These are phyloP conservation scores for Takifugu flavidus DNA, from an alignment of 2,113 vertebrate genomes.

Conservation along the genomic window DNA sequence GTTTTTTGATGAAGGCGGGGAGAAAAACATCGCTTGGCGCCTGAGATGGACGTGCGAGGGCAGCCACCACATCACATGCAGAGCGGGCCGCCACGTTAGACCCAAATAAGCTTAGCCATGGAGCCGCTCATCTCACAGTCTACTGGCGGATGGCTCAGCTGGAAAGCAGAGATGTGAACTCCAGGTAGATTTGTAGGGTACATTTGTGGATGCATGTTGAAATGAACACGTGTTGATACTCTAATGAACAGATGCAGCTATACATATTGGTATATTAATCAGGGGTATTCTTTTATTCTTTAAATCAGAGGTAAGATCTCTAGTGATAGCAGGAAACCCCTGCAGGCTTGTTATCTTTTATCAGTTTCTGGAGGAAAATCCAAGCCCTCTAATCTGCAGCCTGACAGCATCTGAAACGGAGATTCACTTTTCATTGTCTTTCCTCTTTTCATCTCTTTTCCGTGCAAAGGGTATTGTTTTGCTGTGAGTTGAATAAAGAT, in stretches of 20 bases:
- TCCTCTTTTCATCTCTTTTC: not conserved
- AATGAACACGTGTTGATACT: slow-evolving; percentile 10
- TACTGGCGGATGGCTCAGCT: slow-evolving; percentile 54
- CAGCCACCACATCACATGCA: slow-evolving; percentile 55
- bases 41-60: slow-evolving; percentile 49
- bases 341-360: slow-evolving; percentile 17
- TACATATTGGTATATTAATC: slow-evolving; percentile 17
- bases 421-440: slow-evolving; percentile 1
- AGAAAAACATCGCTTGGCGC: slow-evolving; percentile 20
- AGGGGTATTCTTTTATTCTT: slow-evolving; percentile 20
- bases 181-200: not conserved
- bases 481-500: slow-evolving; percentile 19
- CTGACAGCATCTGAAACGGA: slow-evolving; percentile 24
- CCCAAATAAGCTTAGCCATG: slow-evolving; percentile 43
- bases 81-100: slow-evolving; percentile 43
- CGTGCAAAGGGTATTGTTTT: not conserved
- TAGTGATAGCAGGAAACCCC: slow-evolving; percentile 17
- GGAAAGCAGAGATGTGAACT: slow-evolving; percentile 17
- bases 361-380: slow-evolving; percentile 19
- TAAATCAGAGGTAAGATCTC: slow-evolving; percentile 25
- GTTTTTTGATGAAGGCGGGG: slow-evolving; percentile 31
- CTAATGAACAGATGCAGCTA: slow-evolving; percentile 7
- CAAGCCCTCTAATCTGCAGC: slow-evolving; percentile 22
- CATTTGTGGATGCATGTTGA: slow-evolving; percentile 9
- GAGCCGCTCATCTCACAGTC: slow-evolving; percentile 38